Conservation (phyloP, 2,113 vertebrate species). For the Panthera leo region DNA sequence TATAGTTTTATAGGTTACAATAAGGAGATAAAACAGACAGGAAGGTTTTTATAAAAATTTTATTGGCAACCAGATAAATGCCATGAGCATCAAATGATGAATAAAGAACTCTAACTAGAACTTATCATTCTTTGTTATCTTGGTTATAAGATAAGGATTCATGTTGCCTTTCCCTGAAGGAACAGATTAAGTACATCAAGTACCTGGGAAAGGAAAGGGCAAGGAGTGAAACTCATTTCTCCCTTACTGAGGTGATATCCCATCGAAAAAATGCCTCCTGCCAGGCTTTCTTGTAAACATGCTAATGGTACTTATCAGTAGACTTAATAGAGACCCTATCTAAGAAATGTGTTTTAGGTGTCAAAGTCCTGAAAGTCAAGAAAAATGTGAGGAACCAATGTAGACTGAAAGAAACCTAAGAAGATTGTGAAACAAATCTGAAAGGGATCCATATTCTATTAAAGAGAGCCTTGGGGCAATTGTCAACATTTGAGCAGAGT, state of each 20-base stretch:
- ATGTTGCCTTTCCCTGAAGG: not conserved
- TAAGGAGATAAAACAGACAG: not conserved
- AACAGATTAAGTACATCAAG: not conserved
- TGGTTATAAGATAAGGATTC: not conserved
- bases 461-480: not conserved
- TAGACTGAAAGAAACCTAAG: not conserved
- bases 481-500: not conserved
- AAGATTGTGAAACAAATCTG: not conserved
- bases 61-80: not conserved
- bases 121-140: not conserved
- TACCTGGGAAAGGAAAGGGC: not conserved
- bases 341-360: not conserved
- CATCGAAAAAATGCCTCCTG: not conserved
- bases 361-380: not conserved
- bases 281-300: too few species aligned
- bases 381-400: not conserved
- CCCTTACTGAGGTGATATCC: not conserved
- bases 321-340: not conserved
- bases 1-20: not conserved
- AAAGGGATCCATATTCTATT: not conserved
- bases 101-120: not conserved
- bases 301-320: not conserved
- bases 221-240: not conserved
- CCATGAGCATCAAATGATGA: not conserved
- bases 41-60: not conserved